Percentiles rank a stretch among this genome's conserved stretches.
phyloP scores from a whole-genome alignment of 1,140 invertebrate species.

The Lordiphosa mommai region DNA sequence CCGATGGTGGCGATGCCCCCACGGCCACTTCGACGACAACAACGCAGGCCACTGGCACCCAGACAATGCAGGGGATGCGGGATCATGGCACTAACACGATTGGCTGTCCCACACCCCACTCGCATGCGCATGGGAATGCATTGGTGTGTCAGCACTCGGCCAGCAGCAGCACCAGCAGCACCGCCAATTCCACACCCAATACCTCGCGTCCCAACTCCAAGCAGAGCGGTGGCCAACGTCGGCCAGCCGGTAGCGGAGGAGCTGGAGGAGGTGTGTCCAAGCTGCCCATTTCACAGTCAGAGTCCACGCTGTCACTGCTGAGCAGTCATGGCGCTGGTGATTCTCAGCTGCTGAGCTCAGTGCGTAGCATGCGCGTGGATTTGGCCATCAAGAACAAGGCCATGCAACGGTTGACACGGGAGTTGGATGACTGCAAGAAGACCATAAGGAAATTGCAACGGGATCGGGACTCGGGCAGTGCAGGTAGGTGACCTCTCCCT shows the following conservation, averaged over 20 bases:
- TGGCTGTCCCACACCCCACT: constrained; percentile 67
- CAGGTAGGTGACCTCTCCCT: constrained; percentile 59
- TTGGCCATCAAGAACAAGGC: constrained; percentile 86
- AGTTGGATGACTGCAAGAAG: constrained; percentile 87
- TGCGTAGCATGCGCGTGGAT: constrained; percentile 87
- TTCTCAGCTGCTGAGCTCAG: constrained; percentile 87
- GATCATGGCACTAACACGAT: constrained; percentile 76
- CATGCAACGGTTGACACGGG: constrained; percentile 85
- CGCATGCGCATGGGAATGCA: constrained; percentile 30
- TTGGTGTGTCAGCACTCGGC: constrained; percentile 75
- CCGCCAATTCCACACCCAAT: constrained; percentile 81
- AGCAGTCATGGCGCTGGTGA: constrained; percentile 19
- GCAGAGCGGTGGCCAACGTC: constrained; percentile 58
- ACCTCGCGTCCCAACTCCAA: constrained; percentile 76
- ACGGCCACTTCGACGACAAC: background rate
- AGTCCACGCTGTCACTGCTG: constrained; percentile 66
- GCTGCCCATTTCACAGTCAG: constrained; percentile 75
- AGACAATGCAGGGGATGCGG: constrained; percentile 29
- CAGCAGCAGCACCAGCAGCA: constrained; percentile 81
- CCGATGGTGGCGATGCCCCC: background rate
- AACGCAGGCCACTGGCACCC: constrained; percentile 43
- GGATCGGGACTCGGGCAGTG: constrained; percentile 83
- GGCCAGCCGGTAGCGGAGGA: constrained; percentile 8
- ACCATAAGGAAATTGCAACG: constrained; percentile 87
- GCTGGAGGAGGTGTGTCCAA: constrained; percentile 39